Base-by-base conservation (phyloP, 2,888 invertebrate species). In the Petrolisthes cinctipes region DNA sequence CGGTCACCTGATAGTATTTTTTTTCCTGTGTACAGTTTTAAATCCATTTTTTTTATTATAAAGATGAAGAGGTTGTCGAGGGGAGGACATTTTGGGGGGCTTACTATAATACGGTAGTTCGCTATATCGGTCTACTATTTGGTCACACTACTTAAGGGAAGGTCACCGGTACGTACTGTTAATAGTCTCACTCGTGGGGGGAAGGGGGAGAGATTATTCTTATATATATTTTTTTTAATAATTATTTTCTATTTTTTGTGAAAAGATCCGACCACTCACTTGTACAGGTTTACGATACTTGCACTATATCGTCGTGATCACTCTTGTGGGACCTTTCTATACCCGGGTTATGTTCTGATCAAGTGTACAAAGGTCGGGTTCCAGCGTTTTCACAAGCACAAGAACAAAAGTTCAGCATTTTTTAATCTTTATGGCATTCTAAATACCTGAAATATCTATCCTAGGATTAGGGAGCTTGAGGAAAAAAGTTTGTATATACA, bases 391-490 rank as follows among this genome's bases (percentile, higher is more conserved):
- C 86, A 83, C 86, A 81, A 68, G 56, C 82, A 76, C 82, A 83
- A 86, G 66, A 83, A 86, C 66, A 85, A 85, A 78, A 79, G 85
- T 85, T 79, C 80, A 85, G 80, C 80, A 68, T 6, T 71, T n/a
- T 6, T 71, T 71, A n/a, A 71, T 17, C 6, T 37, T 86, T 86
- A 86, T 87, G 86, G 86, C 86, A 83, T 87, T 87, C 86, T 87
- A 83, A 87, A 87, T 80, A 87, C 86, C 86, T 83, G 86, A 83
- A 83, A 79, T 87, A 53, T 78, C 80, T 83, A 83, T 51, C 83
- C 83, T 83, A 87, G 51, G 82, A 71, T 14, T 71, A n/a, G 86
- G 86, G 86, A 87, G 83, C 86, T 83, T 83, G 83, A 83, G 83
- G 68, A 83, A 87, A 68, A 82, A 53, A n/a, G 23, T 56, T 78